Evolutionary conservation across 1,140 invertebrate genomes (phyloP).

Genomic region (Magallana ariakensis): DNA sequence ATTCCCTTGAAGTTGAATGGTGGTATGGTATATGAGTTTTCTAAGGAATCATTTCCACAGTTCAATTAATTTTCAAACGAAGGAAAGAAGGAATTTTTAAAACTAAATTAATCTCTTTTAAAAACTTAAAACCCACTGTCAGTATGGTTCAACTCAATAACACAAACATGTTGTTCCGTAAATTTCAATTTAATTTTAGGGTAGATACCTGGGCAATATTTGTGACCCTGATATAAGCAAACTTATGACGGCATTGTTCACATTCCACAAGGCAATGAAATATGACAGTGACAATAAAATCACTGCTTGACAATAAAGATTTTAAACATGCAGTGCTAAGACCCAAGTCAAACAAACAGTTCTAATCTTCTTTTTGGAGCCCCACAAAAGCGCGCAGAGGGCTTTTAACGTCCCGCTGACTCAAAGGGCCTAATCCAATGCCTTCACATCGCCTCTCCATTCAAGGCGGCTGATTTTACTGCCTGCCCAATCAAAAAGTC

Average conservation of each 20-base stretch:
- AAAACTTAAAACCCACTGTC: neutral
- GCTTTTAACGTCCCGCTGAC: conserved; percentile 25
- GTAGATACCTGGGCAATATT: conserved; percentile 35
- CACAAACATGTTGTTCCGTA: conserved; percentile 16
- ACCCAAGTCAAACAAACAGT: conserved; percentile 28
- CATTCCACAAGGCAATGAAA: conserved; percentile 19
- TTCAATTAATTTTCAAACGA: conserved; percentile 12
- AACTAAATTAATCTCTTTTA: conserved; percentile 32
- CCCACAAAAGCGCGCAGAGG: conserved; percentile 15
- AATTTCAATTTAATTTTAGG: conserved; percentile 13
- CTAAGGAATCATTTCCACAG: neutral
- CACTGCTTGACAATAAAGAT: conserved; percentile 28
- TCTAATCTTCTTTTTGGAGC: conserved; percentile 24
- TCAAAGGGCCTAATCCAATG: conserved; percentile 23
- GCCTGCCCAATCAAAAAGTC: neutral
- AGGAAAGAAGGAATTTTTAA: conserved; percentile 5
- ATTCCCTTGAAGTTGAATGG: neutral
- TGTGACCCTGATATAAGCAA: conserved; percentile 18
- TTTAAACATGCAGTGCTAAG: conserved; percentile 35
- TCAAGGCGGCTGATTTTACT: neutral
- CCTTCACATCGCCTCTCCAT: neutral
- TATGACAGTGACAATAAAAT: conserved; percentile 37
- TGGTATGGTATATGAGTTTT: neutral
- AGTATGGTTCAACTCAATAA: conserved; percentile 11
- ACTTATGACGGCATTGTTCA: conserved; percentile 14